These are phyloP conservation scores for Cherax quadricarinatus DNA, from an alignment of 1,140 invertebrate genomes.

Conservation along the genomic window DNA sequence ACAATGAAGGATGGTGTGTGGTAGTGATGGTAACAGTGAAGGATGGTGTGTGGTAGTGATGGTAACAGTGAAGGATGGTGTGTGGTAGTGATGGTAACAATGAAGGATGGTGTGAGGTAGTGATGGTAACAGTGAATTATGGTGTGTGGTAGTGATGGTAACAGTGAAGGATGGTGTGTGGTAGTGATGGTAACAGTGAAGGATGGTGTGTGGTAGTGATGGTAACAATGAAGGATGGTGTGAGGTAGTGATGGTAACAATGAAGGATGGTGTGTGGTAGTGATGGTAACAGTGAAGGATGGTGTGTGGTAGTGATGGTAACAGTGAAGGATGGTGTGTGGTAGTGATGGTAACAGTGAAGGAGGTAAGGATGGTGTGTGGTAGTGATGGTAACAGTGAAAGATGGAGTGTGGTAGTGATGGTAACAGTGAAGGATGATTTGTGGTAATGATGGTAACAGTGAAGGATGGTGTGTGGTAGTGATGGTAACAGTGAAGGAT, in stretches of 20 bases:
- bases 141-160: not conserved
- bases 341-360: not conserved
- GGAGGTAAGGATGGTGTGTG: not conserved
- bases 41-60: not conserved
- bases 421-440: too few relatives aligned
- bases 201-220: too few relatives aligned
- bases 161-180: conserved; percentile 1
- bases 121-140: not conserved
- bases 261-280: not conserved
- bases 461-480: not conserved
- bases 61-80: not conserved
- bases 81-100: not conserved
- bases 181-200: not conserved
- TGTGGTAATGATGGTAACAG: too few relatives aligned
- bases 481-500: not conserved
- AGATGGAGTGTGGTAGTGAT: not conserved
- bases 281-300: conserved; percentile 8
- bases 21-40: not conserved
- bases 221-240: not conserved
- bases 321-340: not conserved
- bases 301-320: not conserved
- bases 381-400: conserved; percentile 8
- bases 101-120: not conserved
- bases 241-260: too few relatives aligned
- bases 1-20: not conserved